phyloP scores from a whole-genome alignment of 2,113 vertebrate species.

The Ornithorhynchus anatinus region DNA sequence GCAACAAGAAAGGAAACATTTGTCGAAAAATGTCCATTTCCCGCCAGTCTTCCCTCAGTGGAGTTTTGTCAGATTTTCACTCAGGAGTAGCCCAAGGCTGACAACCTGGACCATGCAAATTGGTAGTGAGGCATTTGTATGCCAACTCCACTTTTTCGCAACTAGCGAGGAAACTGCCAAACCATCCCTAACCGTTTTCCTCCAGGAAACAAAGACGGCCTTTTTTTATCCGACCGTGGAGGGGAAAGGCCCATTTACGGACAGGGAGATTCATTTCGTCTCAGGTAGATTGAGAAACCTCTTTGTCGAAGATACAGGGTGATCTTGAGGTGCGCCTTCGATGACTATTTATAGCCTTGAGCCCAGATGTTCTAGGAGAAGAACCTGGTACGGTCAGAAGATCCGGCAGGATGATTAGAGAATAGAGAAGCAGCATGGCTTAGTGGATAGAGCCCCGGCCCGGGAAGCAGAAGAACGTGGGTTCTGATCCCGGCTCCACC shows the following conservation, averaged over 20 bases:
- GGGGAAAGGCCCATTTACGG: background rate
- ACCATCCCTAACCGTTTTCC: conserved; percentile 33
- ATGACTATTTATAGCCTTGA: background rate
- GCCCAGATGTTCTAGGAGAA: background rate
- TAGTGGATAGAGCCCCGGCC: too few relatives aligned
- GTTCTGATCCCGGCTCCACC: too few relatives aligned
- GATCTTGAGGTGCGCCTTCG: background rate
- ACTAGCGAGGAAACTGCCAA: conserved; percentile 53
- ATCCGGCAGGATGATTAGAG: too few relatives aligned
- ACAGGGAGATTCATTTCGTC: background rate
- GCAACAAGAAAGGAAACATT: background rate
- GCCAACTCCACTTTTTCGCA: conserved; percentile 52
- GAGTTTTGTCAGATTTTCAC: conserved; percentile 30
- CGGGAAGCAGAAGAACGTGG: too few relatives aligned
- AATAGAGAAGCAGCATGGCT: too few relatives aligned
- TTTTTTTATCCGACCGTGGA: conserved; percentile 5
- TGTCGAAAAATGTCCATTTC: background rate
- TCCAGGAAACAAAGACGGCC: conserved; percentile 42
- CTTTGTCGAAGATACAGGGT: rapidly evolving
- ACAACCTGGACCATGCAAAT: conserved; percentile 53
- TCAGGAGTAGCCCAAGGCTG: conserved; percentile 33
- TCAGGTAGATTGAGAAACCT: background rate
- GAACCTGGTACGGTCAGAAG: too few relatives aligned
- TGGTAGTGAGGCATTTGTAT: conserved; percentile 40
- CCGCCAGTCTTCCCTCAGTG: background rate